These are phyloP conservation scores for Drosophila yooni DNA, from an alignment of 2,888 invertebrate species.

Conservation along the genomic window DNA sequence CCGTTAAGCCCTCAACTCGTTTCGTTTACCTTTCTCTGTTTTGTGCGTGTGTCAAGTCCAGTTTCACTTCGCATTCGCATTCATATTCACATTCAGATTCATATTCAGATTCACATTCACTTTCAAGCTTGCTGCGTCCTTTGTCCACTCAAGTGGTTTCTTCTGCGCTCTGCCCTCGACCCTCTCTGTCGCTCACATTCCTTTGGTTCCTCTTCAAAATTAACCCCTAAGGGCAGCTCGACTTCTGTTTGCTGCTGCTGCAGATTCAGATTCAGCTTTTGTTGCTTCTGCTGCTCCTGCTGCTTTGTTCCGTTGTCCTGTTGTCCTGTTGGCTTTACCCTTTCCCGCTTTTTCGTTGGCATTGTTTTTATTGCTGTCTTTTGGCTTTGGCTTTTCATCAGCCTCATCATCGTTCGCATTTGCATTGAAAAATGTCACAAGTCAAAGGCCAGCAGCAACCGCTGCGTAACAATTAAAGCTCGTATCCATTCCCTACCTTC, in stretches of 20 bases:
- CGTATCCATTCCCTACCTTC: slow-evolving; percentile 1
- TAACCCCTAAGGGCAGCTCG: slow-evolving; percentile 76
- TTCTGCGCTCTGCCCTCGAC: not conserved
- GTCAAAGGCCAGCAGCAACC: slow-evolving; percentile 67
- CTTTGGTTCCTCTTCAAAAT: slow-evolving; percentile 64
- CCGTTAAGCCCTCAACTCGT: not conserved
- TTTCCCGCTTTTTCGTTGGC: not conserved
- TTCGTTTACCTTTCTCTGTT: slow-evolving; percentile 30
- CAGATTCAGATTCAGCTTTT: slow-evolving; percentile 31
- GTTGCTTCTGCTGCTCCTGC: slow-evolving; percentile 17
- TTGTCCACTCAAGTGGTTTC: slow-evolving; percentile 75
- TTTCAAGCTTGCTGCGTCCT: slow-evolving; percentile 41
- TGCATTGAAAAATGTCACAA: slow-evolving; percentile 79
- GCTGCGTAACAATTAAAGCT: slow-evolving; percentile 69
- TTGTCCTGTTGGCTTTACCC: slow-evolving; percentile 33
- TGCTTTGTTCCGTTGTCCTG: slow-evolving; percentile 54
- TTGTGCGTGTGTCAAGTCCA: slow-evolving; percentile 80
- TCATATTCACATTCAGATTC: slow-evolving; percentile 23
- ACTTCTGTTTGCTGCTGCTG: slow-evolving; percentile 25
- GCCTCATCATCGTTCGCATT: slow-evolving; percentile 60
- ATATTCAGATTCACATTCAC: slow-evolving; percentile 15
- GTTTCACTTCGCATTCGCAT: slow-evolving; percentile 35
- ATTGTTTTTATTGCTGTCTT: slow-evolving; percentile 72
- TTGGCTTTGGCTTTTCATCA: slow-evolving; percentile 77
- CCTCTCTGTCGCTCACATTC: slow-evolving; percentile 44